phyloP scores from a whole-genome alignment of 2,113 vertebrate species.

The Speoplatyrhinus poulsoni region DNA sequence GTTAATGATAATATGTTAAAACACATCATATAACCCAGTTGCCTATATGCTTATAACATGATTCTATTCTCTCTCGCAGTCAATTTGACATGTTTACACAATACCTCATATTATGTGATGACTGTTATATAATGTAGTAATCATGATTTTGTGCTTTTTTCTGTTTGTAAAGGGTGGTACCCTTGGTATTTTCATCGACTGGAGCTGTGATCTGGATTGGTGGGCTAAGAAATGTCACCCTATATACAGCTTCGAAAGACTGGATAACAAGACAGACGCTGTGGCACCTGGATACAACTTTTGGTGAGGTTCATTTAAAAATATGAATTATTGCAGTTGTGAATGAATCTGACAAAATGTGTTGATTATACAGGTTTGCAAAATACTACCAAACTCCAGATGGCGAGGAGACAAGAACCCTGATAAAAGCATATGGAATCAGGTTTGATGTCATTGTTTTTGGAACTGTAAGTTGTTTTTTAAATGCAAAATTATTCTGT shows the following conservation, averaged over 20 bases:
- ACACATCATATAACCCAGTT: not conserved
- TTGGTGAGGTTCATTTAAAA: conserved; percentile 68
- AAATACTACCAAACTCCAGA: conserved; percentile 78
- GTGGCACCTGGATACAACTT: conserved; percentile 89
- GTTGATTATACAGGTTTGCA: conserved; percentile 78
- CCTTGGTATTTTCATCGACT: conserved; percentile 62
- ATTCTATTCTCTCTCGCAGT: not conserved
- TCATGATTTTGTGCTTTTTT: not conserved
- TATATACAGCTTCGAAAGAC: conserved; percentile 83
- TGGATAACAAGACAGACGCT: conserved; percentile 81
- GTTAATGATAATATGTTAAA: not conserved
- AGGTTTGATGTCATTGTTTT: conserved; percentile 87
- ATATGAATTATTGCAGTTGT: not conserved
- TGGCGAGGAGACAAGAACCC: conserved; percentile 74
- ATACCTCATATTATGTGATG: not conserved
- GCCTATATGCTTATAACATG: not conserved
- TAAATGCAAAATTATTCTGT: not conserved
- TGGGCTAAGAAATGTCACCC: conserved; percentile 75
- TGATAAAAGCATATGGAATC: conserved; percentile 87
- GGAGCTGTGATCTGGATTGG: conserved; percentile 84
- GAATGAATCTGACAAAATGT: not conserved
- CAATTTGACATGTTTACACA: not conserved
- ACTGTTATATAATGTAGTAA: not conserved
- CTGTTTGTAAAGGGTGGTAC: conserved; percentile 52
- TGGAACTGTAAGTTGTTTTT: conserved; percentile 77